Evolutionary conservation across 2,797 vertebrate genomes (phyloP).

Genomic region (Crocodylus rhombifer): DNA sequence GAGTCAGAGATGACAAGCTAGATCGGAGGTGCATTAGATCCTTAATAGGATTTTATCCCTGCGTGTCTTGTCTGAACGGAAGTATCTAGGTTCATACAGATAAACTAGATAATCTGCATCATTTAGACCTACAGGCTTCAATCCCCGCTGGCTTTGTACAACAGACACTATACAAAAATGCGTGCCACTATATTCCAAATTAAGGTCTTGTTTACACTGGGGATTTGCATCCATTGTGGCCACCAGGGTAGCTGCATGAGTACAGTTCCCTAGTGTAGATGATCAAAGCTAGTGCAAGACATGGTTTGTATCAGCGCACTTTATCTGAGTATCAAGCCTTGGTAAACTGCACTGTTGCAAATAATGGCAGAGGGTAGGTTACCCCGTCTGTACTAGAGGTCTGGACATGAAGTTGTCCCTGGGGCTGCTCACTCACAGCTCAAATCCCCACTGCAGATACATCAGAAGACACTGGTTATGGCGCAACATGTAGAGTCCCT

Average conservation of each 20-base stretch:
- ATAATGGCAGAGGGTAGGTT: not conserved
- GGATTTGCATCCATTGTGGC: not conserved
- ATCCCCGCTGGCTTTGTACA: no score
- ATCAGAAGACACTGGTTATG: not conserved
- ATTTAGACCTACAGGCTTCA: no score
- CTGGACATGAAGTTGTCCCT: not conserved
- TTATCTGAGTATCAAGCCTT: not conserved
- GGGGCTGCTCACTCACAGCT: not conserved
- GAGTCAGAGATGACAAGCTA: no score
- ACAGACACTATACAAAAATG: no score
- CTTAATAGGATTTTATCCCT: no score
- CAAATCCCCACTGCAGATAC: not conserved
- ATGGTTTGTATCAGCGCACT: not conserved
- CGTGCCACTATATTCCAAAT: not conserved
- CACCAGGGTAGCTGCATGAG: not conserved
- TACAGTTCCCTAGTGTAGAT: not conserved
- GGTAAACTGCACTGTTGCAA: not conserved
- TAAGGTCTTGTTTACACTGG: not conserved
- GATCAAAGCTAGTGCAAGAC: not conserved
- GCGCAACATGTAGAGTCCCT: not conserved
- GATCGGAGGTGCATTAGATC: no score
- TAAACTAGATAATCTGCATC: no score
- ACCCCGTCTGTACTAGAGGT: not conserved
- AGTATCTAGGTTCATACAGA: no score
- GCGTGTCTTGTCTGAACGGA: no score